Evolutionary conservation across 2,888 invertebrate genomes (phyloP).

Genomic region (Caenorhabditis becei): DNA sequence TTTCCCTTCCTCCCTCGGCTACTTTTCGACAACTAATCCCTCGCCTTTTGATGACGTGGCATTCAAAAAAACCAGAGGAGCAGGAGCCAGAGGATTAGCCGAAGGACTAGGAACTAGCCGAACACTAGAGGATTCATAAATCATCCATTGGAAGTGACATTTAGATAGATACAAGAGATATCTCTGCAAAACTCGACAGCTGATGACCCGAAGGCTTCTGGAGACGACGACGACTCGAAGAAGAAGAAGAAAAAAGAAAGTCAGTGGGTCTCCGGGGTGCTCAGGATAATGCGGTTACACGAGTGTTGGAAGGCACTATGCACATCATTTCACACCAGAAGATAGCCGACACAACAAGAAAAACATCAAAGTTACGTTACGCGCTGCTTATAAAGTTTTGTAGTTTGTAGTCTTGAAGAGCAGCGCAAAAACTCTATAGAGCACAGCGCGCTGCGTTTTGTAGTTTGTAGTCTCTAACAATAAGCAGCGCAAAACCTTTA

Average conservation of each 20-base stretch:
- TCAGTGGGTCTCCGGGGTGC: slow-evolving; percentile 3
- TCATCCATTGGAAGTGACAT: not conserved
- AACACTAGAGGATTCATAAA: not conserved
- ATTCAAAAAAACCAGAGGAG: slow-evolving; percentile 3
- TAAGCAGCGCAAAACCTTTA: too few relatives aligned
- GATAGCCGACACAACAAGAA: slow-evolving; percentile 6
- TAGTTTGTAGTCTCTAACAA: slow-evolving; percentile 15
- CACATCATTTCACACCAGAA: slow-evolving; percentile 1
- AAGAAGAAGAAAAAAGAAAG: not conserved
- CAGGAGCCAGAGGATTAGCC: not conserved
- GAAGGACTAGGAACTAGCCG: not conserved
- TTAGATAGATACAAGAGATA: not conserved
- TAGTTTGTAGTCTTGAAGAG: slow-evolving; percentile 5
- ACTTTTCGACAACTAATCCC: not conserved
- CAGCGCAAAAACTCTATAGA: not conserved
- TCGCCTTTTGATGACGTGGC: slow-evolving; percentile 28
- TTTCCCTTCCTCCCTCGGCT: not conserved
- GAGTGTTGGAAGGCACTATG: not conserved
- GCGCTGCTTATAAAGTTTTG: slow-evolving; percentile 1
- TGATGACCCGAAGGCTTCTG: not conserved
- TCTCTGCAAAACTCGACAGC: not conserved
- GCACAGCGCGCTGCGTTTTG: not conserved
- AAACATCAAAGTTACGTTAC: not conserved
- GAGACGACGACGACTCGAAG: not conserved
- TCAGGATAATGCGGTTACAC: slow-evolving; percentile 35